phyloP scores from a whole-genome alignment of 1,140 invertebrate species.

The Pararge aegeria region DNA sequence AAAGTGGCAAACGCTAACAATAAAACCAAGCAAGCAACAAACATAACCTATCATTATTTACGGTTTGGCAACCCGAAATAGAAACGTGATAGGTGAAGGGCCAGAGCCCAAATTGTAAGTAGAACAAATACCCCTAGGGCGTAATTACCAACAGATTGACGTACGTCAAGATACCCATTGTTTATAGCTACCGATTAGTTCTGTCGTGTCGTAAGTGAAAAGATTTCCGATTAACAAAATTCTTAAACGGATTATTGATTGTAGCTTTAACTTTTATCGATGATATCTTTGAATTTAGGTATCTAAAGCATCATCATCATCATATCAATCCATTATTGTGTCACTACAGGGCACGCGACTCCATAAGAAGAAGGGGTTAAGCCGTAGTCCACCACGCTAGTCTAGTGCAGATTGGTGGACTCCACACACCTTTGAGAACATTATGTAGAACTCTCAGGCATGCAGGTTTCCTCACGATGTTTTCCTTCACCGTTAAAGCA shows the following conservation, averaged over 20 bases:
- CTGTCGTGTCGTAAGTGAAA: constrained; percentile 7
- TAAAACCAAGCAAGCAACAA: constrained; percentile 22
- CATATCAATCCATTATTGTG: too few species aligned
- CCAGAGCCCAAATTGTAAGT: constrained; percentile 61
- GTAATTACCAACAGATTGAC: constrained; percentile 50
- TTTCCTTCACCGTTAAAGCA: too few species aligned
- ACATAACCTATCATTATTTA: constrained; percentile 58
- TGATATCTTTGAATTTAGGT: not conserved
- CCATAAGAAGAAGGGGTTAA: too few species aligned
- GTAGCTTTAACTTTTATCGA: not conserved
- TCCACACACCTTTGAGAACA: too few species aligned
- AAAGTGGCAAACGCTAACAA: constrained; percentile 30
- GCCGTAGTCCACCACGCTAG: too few species aligned
- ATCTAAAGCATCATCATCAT: too few species aligned
- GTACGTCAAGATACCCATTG: constrained; percentile 34
- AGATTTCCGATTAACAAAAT: not conserved
- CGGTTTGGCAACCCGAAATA: constrained; percentile 63
- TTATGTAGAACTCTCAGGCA: too few species aligned
- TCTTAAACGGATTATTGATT: not conserved
- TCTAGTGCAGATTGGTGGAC: too few species aligned
- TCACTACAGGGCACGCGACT: too few species aligned
- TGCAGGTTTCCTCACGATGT: too few species aligned
- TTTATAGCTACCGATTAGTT: constrained; percentile 17
- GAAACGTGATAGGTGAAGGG: constrained; percentile 74
- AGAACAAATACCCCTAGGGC: constrained; percentile 59